These are phyloP conservation scores for Metallyticus violacea DNA, from an alignment of 2,888 invertebrate genomes.

Conservation along the genomic window DNA sequence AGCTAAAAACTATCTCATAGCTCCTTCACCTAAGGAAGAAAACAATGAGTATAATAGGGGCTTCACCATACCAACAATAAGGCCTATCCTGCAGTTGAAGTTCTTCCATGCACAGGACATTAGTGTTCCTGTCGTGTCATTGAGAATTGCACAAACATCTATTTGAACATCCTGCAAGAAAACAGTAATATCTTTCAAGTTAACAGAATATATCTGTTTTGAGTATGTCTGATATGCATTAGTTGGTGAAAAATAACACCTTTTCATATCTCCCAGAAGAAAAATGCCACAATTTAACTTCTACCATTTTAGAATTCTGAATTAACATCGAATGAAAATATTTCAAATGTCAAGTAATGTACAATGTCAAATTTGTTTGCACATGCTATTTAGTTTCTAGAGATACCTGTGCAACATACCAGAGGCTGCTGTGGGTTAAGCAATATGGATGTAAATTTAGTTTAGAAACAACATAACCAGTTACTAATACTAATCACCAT, in stretches of 20 bases:
- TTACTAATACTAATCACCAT: too few relatives aligned
- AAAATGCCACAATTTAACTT: neutral
- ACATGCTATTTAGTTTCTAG: too few relatives aligned
- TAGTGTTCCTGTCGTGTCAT: constrained; percentile 90
- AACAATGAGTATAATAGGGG: neutral
- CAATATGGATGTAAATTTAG: too few relatives aligned
- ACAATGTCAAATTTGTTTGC: too few relatives aligned
- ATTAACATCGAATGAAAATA: too few relatives aligned
- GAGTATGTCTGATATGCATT: neutral
- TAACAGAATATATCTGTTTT: too few relatives aligned
- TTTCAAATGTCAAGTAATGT: too few relatives aligned
- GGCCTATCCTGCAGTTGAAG: constrained; percentile 73
- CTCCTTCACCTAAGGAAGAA: neutral
- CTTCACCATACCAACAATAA: constrained; percentile 71
- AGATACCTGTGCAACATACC: too few relatives aligned
- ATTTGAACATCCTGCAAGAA: constrained; percentile 71
- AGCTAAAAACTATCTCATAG: neutral
- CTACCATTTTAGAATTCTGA: too few relatives aligned
- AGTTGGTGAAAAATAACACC: neutral
- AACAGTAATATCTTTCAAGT: neutral
- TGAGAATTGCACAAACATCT: constrained; percentile 85
- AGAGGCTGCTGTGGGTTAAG: too few relatives aligned
- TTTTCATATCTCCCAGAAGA: neutral
- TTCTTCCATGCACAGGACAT: constrained; percentile 90
- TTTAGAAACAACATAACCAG: too few relatives aligned